Evolutionary conservation across 2,797 vertebrate species (phyloP).

Genomic region (Podarcis lilfordi): DNA sequence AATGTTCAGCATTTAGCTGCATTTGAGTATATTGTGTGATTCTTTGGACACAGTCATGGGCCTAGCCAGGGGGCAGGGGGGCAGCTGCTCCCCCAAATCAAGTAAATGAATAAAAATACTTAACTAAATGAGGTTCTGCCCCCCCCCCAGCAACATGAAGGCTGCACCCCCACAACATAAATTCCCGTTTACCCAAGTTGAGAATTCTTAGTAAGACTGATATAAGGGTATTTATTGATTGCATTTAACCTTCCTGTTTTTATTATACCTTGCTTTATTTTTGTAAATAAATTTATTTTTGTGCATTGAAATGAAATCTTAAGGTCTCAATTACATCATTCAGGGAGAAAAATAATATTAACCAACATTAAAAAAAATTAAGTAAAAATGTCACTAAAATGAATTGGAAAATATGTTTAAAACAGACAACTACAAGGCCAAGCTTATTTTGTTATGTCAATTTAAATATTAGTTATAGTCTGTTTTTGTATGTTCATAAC

Average conservation of each 20-base stretch:
- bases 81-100: no score
- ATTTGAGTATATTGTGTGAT: no score
- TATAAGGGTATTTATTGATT: neutral
- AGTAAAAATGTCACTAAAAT: neutral
- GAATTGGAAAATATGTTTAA: slow-evolving; percentile 16
- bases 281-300: no score
- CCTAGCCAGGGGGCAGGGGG: no score
- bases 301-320: neutral
- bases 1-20: no score
- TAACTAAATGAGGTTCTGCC: no score
- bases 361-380: no score
- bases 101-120: no score
- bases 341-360: neutral
- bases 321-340: neutral
- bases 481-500: neutral
- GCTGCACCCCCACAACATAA: no score
- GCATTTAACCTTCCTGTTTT: neutral
- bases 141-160: no score
- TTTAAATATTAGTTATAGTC: neutral
- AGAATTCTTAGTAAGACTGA: neutral
- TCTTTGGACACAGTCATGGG: no score
- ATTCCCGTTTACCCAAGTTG: neutral
- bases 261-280: neutral
- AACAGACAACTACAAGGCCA: neutral
- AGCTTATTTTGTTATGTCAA: neutral